Conservation (phyloP, 2,888 invertebrate genomes). For the Eupithecia pulchellata region DNA sequence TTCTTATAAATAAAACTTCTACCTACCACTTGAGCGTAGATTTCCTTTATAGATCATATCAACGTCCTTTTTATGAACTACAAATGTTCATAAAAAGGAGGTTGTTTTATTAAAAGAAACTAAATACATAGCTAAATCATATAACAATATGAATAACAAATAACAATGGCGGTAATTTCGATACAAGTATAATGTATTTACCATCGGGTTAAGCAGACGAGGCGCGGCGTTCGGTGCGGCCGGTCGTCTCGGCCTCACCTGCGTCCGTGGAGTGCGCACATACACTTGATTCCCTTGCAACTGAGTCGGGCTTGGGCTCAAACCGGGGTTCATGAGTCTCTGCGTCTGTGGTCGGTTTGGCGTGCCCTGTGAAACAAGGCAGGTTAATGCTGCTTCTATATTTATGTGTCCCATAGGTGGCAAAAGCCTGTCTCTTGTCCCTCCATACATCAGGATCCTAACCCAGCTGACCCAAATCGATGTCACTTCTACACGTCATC, state of each 20-base stretch:
- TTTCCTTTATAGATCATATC: no score
- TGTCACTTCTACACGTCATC: neutral
- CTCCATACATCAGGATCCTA: neutral
- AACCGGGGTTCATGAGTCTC: conserved; percentile 69
- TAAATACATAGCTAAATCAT: no score
- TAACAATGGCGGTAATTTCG: no score
- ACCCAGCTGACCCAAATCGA: neutral
- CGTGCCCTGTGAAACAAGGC: conserved; percentile 58
- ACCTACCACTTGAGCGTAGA: no score
- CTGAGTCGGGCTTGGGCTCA: conserved; percentile 51
- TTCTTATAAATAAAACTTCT: no score
- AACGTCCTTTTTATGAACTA: no score
- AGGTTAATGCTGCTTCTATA: neutral
- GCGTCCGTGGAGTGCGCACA: conserved; percentile 59
- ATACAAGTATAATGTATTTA: no score
- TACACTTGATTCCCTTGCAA: conserved; percentile 52
- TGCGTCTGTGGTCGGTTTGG: conserved; percentile 62
- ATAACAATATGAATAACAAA: no score
- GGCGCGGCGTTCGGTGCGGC: conserved; percentile 50
- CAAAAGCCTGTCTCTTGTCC: neutral
- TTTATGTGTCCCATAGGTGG: neutral
- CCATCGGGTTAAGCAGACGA: conserved; percentile 50
- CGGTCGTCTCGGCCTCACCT: conserved; percentile 61
- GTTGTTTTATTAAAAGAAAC: no score
- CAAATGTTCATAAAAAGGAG: no score